Percentiles rank a stretch among this genome's conserved stretches.
Conservation (phyloP, 2,113 vertebrate species). For the Gulo gulo region DNA sequence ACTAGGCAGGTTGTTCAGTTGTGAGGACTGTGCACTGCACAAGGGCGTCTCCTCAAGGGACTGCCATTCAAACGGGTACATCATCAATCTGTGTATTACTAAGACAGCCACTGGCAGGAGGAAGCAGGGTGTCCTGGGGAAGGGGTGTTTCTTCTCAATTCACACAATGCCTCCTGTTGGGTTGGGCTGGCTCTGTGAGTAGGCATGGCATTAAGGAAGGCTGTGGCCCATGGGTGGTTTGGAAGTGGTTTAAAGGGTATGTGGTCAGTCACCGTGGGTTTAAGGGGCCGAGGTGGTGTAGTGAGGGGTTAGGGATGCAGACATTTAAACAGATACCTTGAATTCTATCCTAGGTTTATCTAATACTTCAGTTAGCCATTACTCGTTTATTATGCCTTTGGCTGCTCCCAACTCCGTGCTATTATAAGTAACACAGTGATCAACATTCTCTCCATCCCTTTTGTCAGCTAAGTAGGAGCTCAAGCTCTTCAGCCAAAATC, state of each 20-base stretch:
- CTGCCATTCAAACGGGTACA: fast-evolving
- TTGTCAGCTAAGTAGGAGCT: not conserved
- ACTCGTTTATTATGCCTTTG: not conserved
- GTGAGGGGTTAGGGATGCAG: not conserved
- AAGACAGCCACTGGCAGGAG: not conserved
- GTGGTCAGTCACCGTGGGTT: fast-evolving
- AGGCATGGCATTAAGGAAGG: not conserved
- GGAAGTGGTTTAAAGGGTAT: not conserved
- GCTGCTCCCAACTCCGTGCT: not conserved
- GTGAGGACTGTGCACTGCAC: not conserved
- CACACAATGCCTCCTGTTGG: not conserved
- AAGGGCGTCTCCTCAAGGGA: not conserved
- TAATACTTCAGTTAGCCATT: fast-evolving
- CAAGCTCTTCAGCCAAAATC: not conserved
- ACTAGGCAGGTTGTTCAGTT: not conserved
- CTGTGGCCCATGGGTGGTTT: fast-evolving
- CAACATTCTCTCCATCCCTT: not conserved
- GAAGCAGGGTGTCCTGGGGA: not conserved
- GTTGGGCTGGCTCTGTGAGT: not conserved
- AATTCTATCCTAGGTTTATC: fast-evolving
- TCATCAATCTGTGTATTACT: not conserved
- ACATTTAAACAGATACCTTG: not conserved
- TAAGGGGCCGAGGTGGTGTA: not conserved
- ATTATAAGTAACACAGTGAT: fast-evolving
- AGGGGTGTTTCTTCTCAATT: not conserved